Conservation (phyloP, 2,888 invertebrate genomes). For the Anaspis maculata region DNA sequence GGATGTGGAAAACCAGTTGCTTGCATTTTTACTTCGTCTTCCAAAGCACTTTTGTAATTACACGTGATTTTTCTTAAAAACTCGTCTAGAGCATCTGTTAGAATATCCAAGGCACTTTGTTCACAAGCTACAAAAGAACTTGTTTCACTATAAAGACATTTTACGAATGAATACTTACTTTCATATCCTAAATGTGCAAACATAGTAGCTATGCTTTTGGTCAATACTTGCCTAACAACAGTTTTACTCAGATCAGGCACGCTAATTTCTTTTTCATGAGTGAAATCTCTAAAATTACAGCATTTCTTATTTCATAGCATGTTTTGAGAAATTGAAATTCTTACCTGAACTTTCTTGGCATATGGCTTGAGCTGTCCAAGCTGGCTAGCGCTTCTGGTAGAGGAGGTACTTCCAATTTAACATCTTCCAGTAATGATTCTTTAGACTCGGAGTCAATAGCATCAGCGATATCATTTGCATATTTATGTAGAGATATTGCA, state of each 20-base stretch:
- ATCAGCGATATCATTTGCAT: conserved; percentile 33
- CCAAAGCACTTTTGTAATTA: conserved; percentile 46
- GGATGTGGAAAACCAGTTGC: neutral
- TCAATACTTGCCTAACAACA: neutral
- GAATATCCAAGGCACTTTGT: conserved; percentile 42
- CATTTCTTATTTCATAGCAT: conserved; percentile 26
- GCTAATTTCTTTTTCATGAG: neutral
- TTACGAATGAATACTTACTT: too few relatives aligned
- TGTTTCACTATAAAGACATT: too few relatives aligned
- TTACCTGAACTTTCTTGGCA: neutral
- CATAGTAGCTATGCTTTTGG: neutral
- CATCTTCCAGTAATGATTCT: too few relatives aligned
- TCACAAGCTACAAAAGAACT: too few relatives aligned
- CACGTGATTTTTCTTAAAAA: conserved; percentile 44
- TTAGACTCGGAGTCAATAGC: too few relatives aligned
- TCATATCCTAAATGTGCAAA: neutral
- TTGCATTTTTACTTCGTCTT: conserved; percentile 40
- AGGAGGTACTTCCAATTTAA: too few relatives aligned
- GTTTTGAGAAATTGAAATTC: conserved; percentile 2
- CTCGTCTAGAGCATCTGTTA: conserved; percentile 44
- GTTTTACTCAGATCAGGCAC: neutral
- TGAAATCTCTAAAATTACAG: neutral
- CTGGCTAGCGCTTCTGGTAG: too few relatives aligned
- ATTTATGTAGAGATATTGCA: conserved; percentile 35
- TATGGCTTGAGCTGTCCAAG: neutral